phyloP scores from a whole-genome alignment of 1,140 invertebrate genomes.

The Latrodectus geometricus region DNA sequence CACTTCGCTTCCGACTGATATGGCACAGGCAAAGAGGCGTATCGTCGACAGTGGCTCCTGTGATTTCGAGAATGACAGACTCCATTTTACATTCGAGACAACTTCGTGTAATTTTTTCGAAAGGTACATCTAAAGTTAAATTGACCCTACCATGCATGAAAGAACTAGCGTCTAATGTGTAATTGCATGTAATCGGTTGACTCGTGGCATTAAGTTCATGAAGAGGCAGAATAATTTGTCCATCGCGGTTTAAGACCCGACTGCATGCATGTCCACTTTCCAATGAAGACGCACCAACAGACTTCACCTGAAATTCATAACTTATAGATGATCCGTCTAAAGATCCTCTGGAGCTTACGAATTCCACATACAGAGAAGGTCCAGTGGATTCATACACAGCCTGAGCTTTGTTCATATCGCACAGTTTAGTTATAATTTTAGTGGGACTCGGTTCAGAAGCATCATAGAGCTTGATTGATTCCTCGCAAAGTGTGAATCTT shows the following conservation, averaged over 20 bases:
- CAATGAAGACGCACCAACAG: slow-evolving; percentile 51
- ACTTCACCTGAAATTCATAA: slow-evolving; percentile 64
- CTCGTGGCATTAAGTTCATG: slow-evolving; percentile 55
- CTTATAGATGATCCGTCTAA: slow-evolving; percentile 64
- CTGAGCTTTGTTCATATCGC: slow-evolving; percentile 64
- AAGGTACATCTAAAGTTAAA: slow-evolving; percentile 61
- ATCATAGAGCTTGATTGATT: slow-evolving; percentile 64
- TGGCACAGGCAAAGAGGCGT: slow-evolving; percentile 60
- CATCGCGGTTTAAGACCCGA: slow-evolving; percentile 35
- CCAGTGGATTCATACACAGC: slow-evolving; percentile 62
- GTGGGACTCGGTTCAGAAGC: slow-evolving; percentile 61
- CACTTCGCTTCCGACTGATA: slow-evolving; percentile 28
- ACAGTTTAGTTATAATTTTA: slow-evolving; percentile 64
- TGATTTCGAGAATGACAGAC: slow-evolving; percentile 53
- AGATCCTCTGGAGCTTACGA: slow-evolving; percentile 62
- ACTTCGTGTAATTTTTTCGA: slow-evolving; percentile 58
- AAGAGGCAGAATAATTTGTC: slow-evolving; percentile 28
- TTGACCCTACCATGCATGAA: slow-evolving; percentile 63
- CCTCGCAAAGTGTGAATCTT: slow-evolving; percentile 63
- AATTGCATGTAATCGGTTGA: slow-evolving; percentile 62
- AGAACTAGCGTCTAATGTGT: slow-evolving; percentile 62
- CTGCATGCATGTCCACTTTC: slow-evolving; percentile 57
- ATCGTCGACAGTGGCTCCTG: slow-evolving; percentile 53
- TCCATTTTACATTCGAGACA: slow-evolving; percentile 61
- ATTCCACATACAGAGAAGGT: slow-evolving; percentile 62